Conservation (phyloP, 53 echinoderm and acorn worm genomes). For the Mesocentrotus franciscanus region DNA sequence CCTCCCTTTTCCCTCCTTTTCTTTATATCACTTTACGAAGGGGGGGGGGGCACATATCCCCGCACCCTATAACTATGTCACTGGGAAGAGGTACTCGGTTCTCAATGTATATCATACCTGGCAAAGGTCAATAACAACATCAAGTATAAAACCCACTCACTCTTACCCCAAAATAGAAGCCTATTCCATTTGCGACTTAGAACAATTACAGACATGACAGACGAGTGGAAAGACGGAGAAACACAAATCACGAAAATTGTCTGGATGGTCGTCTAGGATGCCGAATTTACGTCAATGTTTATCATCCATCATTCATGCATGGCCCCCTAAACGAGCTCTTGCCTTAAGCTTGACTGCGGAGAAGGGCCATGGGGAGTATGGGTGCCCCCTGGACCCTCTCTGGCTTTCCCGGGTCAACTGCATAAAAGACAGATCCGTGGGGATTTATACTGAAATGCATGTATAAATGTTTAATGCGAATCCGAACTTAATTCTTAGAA, state of each 20-base stretch:
- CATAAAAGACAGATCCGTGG: neutral
- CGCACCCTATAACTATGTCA: no score
- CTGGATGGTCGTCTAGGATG: neutral
- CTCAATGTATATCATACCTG: neutral
- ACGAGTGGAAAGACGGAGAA: neutral
- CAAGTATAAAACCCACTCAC: neutral
- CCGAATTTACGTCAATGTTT: neutral
- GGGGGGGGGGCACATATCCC: no score
- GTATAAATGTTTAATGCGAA: neutral
- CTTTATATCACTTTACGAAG: no score
- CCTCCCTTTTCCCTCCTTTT: no score
- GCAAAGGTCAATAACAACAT: neutral
- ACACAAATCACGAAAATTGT: neutral
- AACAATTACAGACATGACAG: neutral
- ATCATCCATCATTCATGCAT: constrained; percentile 2
- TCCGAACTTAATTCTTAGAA: no score
- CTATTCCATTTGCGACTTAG: neutral
- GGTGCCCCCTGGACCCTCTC: neutral
- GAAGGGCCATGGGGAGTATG: neutral
- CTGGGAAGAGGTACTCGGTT: no score
- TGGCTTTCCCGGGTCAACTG: neutral
- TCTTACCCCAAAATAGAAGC: neutral
- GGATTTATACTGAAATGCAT: neutral
- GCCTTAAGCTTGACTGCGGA: neutral
- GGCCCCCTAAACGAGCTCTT: neutral